Conservation (phyloP, 2,113 vertebrate genomes). For the Scopus umbretta region DNA sequence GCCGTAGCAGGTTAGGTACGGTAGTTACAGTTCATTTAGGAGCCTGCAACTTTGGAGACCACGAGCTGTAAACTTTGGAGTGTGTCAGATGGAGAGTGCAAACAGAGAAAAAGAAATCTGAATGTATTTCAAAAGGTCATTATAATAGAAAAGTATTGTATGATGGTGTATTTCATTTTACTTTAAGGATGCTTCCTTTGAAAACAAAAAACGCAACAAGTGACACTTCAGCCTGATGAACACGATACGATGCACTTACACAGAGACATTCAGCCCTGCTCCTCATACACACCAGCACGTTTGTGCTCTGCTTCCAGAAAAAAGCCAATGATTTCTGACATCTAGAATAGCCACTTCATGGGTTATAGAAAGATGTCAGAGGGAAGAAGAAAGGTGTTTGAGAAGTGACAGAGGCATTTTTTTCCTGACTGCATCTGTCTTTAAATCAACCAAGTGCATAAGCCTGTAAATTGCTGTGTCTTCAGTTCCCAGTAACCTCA, state of each 20-base stretch:
- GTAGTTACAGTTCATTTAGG: neutral
- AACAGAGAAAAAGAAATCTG: neutral
- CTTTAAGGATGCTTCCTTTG: neutral
- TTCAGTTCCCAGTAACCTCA: neutral
- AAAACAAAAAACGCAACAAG: neutral
- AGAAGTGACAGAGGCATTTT: neutral
- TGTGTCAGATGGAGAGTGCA: neutral
- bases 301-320: neutral
- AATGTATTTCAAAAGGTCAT: neutral
- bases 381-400: neutral
- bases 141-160: neutral
- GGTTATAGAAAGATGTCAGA: neutral
- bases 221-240: neutral
- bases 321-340: neutral
- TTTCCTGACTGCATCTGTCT: neutral
- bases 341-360: neutral
- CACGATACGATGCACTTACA: neutral
- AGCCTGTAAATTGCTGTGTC: neutral
- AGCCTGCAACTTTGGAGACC: neutral
- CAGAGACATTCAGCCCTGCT: neutral
- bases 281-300: neutral
- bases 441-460: neutral
- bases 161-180: neutral
- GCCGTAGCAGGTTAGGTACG: neutral
- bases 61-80: neutral